Base-by-base conservation (phyloP, 2,888 invertebrate species). In the Acanthosepion pharaonis region DNA sequence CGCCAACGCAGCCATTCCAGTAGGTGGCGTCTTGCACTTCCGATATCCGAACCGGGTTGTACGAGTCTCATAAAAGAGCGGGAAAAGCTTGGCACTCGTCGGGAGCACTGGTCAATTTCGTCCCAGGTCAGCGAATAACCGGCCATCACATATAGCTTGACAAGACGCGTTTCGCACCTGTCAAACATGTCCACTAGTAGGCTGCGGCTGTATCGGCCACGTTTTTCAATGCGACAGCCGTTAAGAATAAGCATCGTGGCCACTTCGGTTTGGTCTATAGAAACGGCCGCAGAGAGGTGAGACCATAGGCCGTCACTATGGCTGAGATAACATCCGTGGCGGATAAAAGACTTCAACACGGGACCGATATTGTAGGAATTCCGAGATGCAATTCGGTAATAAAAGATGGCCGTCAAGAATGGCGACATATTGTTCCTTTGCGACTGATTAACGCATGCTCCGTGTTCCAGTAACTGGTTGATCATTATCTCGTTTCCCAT, bases 251-350 rank as follows among this genome's bases (percentile, higher is more conserved):
- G 95, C 42, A 96, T 95, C 1, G 96, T 96, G 9, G 96, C 96
- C 28, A 96, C 96, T 91, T 95, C 96, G 53, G 96, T 96, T 95
- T 96, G 96, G 94, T 96, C 96, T 49, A 96, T 96, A 51, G 96
- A 96, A 51, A 97, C 96, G 49, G 96, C 95, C 9, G 96, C 96
- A 42, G 96, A 96, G 28, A 97, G 94, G 0, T 96, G 96, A 6
- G 96, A 96, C 96, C 96, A 96, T 94, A 96, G 96, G 15, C 96
- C 96, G 92, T 97, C 97, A 42, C 96, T 95, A 53, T 96, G 95
- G 23, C 96, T 96, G 48, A 97, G 95, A 49, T 95, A 95, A 91
- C 96, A 96, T 0, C 96, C 96, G 28, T 95, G 95, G 49, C 96
- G 96, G 42, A 97, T 96, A 11, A 97, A 95, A 78, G 95, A 94